Conservation (phyloP, 1,140 invertebrate genomes). For the Patella vulgata region DNA sequence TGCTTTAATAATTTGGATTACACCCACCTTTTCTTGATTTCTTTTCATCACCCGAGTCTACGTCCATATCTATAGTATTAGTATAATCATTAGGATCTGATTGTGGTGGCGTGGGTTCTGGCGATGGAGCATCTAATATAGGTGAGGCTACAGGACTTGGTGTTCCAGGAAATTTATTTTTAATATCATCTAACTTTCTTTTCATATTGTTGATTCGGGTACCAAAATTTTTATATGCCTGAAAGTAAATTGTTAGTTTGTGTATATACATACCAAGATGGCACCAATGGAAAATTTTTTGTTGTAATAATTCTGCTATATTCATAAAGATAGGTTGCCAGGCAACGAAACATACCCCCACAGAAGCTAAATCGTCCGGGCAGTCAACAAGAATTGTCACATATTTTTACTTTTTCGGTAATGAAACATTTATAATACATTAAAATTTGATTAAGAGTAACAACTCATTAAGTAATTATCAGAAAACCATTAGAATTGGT, state of each 20-base stretch:
- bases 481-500: no score
- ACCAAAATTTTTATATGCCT: constrained; percentile 94
- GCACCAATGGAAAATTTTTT: no score
- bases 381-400: no score
- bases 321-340: no score
- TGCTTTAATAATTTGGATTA: no score
- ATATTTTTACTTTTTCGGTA: no score
- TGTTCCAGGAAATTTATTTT: constrained; percentile 69
- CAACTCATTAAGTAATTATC: no score
- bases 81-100: constrained; percentile 29
- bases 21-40: constrained; percentile 16
- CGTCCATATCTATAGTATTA: constrained; percentile 52
- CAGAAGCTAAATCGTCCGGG: no score
- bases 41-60: constrained; percentile 39
- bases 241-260: constrained; percentile 25
- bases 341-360: no score
- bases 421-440: no score
- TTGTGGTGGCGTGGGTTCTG: constrained; percentile 57
- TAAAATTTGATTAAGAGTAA: no score
- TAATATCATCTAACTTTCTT: constrained; percentile 83
- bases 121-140: constrained; percentile 77
- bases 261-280: background rate
- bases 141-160: constrained; percentile 62
- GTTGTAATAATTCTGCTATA: no score
- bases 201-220: constrained; percentile 85